These are phyloP conservation scores for Agriopis aurantiaria DNA, from an alignment of 2,888 invertebrate genomes.

Conservation along the genomic window DNA sequence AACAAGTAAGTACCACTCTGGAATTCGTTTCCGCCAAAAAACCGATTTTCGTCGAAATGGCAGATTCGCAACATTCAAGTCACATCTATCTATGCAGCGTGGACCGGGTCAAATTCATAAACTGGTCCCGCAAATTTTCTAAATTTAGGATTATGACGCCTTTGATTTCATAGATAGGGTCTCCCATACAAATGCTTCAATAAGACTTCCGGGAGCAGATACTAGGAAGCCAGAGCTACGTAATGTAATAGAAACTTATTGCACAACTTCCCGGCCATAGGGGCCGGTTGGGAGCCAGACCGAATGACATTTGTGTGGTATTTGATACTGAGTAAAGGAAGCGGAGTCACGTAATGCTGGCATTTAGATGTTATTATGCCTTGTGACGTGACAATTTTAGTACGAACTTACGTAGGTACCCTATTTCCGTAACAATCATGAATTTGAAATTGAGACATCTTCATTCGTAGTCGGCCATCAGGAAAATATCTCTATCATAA, in stretches of 20 bases:
- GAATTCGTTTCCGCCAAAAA: too few relatives aligned
- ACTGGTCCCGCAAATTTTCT: background rate
- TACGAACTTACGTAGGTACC: background rate
- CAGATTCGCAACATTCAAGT: too few relatives aligned
- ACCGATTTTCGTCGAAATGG: too few relatives aligned
- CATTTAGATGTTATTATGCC: slow-evolving; percentile 6
- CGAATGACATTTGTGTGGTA: slow-evolving; percentile 37
- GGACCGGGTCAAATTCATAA: background rate
- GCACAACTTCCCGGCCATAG: slow-evolving; percentile 68
- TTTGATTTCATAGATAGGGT: slow-evolving; percentile 1
- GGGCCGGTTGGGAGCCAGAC: slow-evolving; percentile 19
- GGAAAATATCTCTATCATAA: background rate
- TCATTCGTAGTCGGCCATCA: slow-evolving; percentile 16
- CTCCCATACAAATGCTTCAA: slow-evolving; percentile 37
- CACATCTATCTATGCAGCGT: too few relatives aligned
- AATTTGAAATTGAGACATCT: slow-evolving; percentile 19
- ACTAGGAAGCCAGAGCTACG: slow-evolving; percentile 67
- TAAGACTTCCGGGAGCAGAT: slow-evolving; percentile 64
- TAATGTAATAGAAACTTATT: slow-evolving; percentile 68
- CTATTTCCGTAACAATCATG: background rate
- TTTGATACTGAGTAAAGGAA: slow-evolving; percentile 23
- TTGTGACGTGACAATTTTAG: slow-evolving; percentile 8
- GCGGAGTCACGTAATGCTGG: slow-evolving; percentile 23
- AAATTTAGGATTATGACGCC: background rate
- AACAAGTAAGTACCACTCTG: too few relatives aligned